phyloP scores from a whole-genome alignment of 2,888 invertebrate genomes.

The Polymixis flavicincta region DNA sequence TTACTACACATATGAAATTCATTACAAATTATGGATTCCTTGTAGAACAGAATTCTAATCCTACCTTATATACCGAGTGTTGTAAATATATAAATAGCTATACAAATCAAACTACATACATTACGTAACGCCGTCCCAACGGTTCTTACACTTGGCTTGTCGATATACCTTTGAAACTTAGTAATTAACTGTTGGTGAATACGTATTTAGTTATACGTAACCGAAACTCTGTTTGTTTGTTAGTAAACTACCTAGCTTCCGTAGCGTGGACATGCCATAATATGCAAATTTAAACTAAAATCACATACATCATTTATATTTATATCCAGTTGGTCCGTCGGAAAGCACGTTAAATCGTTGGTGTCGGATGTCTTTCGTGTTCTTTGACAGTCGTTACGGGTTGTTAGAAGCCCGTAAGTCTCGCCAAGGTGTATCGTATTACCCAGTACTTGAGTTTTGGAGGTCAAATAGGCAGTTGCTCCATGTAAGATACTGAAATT shows the following conservation, averaged over 20 bases:
- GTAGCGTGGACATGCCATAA: background rate
- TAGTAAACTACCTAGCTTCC: background rate
- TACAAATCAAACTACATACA: constrained; percentile 22
- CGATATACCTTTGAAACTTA: constrained; percentile 56
- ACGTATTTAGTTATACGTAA: constrained; percentile 11
- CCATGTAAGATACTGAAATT: too few relatives aligned
- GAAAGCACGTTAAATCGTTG: too few relatives aligned
- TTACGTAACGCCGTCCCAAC: constrained; percentile 22
- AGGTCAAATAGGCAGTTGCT: too few relatives aligned
- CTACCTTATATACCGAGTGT: background rate
- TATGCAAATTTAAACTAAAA: background rate
- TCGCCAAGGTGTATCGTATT: background rate
- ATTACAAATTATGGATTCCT: background rate
- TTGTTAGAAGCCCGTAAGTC: background rate
- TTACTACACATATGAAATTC: too few relatives aligned
- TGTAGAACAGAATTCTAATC: constrained; percentile 6
- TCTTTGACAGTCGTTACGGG: background rate
- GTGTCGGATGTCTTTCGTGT: background rate
- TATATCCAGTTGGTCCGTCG: too few relatives aligned
- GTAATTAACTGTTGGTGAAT: constrained; percentile 43
- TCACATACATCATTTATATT: too few relatives aligned
- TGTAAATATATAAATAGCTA: background rate
- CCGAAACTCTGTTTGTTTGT: background rate
- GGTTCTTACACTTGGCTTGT: constrained; percentile 40
- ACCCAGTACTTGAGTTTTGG: background rate